A percentile compares a stretch with the other conserved stretches of the same genome.
Evolutionary conservation across 2,113 vertebrate genomes (phyloP).

Genomic region (Chascanopsetta lugubris): DNA sequence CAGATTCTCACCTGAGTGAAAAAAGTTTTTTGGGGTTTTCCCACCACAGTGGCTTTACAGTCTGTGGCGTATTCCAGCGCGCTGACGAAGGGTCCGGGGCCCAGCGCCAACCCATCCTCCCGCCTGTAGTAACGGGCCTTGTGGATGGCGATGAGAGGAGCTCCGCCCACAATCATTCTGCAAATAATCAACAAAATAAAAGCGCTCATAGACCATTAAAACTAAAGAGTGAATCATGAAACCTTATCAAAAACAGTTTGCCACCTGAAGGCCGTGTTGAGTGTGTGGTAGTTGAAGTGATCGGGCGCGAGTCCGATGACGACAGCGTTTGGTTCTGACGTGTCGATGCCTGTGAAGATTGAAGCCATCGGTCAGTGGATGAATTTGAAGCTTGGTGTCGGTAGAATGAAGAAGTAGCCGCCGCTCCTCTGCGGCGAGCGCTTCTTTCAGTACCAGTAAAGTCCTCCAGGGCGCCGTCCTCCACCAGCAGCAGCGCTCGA

Average conservation of each 20-base stretch:
- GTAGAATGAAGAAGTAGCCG: no score
- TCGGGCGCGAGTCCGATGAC: constrained; percentile 93
- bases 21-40: constrained; percentile 91
- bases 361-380: background rate
- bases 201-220: no score
- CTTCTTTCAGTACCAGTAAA: constrained; percentile 83
- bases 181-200: no score
- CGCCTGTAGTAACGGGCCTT: constrained; percentile 95
- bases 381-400: no score
- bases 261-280: constrained; percentile 90
- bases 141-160: constrained; percentile 94
- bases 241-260: background rate
- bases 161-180: constrained; percentile 90
- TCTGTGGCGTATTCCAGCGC: constrained; percentile 91
- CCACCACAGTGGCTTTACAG: constrained; percentile 87
- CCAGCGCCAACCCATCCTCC: constrained; percentile 90
- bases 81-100: constrained; percentile 92
- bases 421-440: no score
- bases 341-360: constrained; percentile 84
- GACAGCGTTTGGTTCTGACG: constrained; percentile 89
- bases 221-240: no score
- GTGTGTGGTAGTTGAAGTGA: constrained; percentile 91
- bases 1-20: constrained; percentile 87
- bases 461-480: constrained; percentile 89
- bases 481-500: constrained; percentile 90